phyloP scores from a whole-genome alignment of 1,140 invertebrate genomes.

The Drosophila sucinea region DNA sequence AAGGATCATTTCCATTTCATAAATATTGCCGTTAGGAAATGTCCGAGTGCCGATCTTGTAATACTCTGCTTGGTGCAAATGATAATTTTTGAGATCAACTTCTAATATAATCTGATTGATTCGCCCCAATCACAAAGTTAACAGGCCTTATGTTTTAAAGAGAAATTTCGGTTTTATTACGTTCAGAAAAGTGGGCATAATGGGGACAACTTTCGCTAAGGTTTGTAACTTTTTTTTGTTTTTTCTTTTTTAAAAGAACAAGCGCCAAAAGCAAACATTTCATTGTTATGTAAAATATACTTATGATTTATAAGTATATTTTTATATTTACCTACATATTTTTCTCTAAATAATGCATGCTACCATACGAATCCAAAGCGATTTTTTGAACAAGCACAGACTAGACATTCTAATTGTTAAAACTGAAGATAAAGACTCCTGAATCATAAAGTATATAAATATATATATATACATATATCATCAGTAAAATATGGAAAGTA shows the following conservation, averaged over 20 bases:
- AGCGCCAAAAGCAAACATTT: constrained; percentile 23
- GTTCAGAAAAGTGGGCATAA: constrained; percentile 25
- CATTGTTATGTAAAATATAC: constrained; percentile 48
- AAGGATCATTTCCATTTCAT: neutral
- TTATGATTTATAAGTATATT: too few relatives aligned
- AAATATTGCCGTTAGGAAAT: constrained; percentile 1
- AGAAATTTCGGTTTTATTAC: constrained; percentile 52
- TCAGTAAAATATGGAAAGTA: too few relatives aligned
- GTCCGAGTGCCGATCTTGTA: neutral
- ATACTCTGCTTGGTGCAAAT: neutral
- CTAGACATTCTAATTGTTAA: too few relatives aligned
- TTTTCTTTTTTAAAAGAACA: constrained; percentile 12
- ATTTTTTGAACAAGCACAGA: too few relatives aligned
- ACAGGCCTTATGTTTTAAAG: constrained; percentile 27
- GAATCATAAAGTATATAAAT: too few relatives aligned
- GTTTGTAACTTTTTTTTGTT: constrained; percentile 19
- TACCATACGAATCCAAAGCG: too few relatives aligned
- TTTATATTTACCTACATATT: too few relatives aligned
- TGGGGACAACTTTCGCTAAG: constrained; percentile 54
- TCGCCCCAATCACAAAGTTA: neutral
- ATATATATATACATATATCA: too few relatives aligned
- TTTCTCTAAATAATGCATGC: too few relatives aligned
- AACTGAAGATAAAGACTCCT: too few relatives aligned
- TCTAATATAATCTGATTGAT: neutral
- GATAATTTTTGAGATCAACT: too few relatives aligned